Percentiles rank a stretch among this genome's conserved stretches.
These are phyloP conservation scores for Discoglossus pictus DNA, from an alignment of 2,797 vertebrate genomes.

Conservation along the genomic window DNA sequence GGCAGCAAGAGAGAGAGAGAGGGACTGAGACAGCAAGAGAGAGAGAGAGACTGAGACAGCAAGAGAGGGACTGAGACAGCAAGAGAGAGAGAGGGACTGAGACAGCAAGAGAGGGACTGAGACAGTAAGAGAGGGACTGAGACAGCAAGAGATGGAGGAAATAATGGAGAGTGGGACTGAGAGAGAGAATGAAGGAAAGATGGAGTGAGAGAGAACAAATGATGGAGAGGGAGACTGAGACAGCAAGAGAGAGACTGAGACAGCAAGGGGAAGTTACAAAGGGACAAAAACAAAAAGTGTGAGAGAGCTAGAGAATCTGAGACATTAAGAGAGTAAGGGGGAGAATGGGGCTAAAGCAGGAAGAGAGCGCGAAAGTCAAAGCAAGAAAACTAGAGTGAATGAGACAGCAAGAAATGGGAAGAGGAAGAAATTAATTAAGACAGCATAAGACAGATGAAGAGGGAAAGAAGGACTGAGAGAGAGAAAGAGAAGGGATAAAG, in stretches of 20 bases:
- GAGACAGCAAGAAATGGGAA: background rate
- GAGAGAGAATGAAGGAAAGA: background rate
- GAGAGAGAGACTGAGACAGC: slow-evolving; percentile 15
- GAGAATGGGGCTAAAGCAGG: background rate
- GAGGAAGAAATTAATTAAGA: background rate
- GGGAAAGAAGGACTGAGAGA: background rate
- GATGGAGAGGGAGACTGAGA: slow-evolving; percentile 48
- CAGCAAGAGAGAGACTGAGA: slow-evolving; percentile 29
- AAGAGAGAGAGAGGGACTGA: slow-evolving; percentile 44
- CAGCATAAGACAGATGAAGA: background rate
- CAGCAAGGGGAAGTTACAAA: background rate
- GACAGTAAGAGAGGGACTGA: background rate
- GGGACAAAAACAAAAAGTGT: too few species aligned
- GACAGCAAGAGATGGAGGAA: too few species aligned
- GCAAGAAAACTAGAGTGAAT: background rate
- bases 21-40: slow-evolving; percentile 47
- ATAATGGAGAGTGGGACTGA: too few species aligned
- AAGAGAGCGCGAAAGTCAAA: too few species aligned
- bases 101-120: slow-evolving; percentile 20
- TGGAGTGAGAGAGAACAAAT: background rate
- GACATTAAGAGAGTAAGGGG: slow-evolving; percentile 10
- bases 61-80: too few species aligned
- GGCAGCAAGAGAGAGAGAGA: slow-evolving; percentile 5
- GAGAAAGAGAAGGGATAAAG: slow-evolving; percentile 16
- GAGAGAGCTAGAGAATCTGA: slow-evolving; percentile 37